Conservation (phyloP, 2,113 vertebrate genomes). For the Hydrolagus affinis region DNA sequence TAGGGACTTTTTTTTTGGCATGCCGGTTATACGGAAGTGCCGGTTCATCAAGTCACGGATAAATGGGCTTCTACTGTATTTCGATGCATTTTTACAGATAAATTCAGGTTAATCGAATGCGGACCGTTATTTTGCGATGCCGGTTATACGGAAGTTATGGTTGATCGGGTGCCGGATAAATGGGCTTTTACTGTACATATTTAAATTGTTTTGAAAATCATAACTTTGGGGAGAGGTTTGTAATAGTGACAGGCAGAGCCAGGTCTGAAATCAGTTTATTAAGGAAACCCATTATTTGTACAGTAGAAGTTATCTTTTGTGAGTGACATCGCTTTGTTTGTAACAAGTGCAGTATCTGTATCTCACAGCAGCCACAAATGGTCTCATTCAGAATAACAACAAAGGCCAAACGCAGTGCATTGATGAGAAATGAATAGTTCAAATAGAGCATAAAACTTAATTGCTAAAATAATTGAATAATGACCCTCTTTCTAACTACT, state of each 20-base stretch:
- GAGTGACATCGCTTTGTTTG: conserved; percentile 1
- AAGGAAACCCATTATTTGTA: neutral
- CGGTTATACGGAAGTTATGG: too few relatives aligned
- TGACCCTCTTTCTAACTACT: neutral
- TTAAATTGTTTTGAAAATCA: too few relatives aligned
- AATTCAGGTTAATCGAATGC: too few relatives aligned
- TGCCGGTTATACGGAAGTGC: too few relatives aligned
- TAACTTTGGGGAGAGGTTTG: neutral
- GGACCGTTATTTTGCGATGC: too few relatives aligned
- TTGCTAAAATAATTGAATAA: conserved; percentile 27
- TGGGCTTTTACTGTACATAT: too few relatives aligned
- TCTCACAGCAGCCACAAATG: neutral
- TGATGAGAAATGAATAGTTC: neutral
- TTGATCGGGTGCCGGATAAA: too few relatives aligned
- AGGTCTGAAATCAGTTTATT: neutral
- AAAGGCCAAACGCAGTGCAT: neutral
- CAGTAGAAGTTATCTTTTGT: neutral
- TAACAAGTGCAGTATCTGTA: neutral
- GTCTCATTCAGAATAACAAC: conserved; percentile 1
- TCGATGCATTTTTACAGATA: too few relatives aligned
- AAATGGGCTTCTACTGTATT: too few relatives aligned
- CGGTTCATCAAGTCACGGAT: too few relatives aligned
- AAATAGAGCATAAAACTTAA: conserved; percentile 14
- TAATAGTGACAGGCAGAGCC: neutral
- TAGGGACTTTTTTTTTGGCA: too few relatives aligned